Evolutionary conservation across 2,113 vertebrate genomes (phyloP).

Genomic region (Columba livia): DNA sequence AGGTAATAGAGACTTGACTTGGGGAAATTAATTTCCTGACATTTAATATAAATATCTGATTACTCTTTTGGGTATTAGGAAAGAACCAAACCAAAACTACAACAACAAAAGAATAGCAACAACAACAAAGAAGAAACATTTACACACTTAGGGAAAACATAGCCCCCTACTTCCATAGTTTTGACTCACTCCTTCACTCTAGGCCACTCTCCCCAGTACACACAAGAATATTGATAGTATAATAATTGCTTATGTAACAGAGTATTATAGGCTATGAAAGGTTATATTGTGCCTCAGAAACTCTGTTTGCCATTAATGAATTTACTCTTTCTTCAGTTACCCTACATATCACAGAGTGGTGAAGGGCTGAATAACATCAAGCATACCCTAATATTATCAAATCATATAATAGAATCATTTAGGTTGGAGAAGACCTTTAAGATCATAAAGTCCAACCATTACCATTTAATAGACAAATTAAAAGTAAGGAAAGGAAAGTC

Average conservation of each 20-base stretch:
- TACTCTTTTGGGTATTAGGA: background rate
- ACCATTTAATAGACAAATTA: background rate
- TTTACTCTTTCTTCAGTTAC: background rate
- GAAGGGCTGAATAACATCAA: background rate
- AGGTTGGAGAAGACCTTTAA: no score
- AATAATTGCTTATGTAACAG: background rate
- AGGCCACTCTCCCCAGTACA: background rate
- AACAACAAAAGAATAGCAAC: background rate
- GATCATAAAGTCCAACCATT: no score
- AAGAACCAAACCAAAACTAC: background rate
- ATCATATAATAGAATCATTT: no score
- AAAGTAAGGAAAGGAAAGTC: background rate
- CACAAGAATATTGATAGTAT: background rate
- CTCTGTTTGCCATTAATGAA: background rate
- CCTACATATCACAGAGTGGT: background rate
- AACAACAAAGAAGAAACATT: background rate
- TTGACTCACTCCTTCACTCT: accelerated
- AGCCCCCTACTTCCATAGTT: background rate
- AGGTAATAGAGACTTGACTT: background rate
- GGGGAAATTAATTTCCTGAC: background rate
- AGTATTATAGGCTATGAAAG: background rate
- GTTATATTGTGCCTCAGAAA: background rate
- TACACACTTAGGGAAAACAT: background rate
- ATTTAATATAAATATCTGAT: background rate
- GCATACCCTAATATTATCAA: background rate